A percentile compares a stretch with the other conserved stretches of the same genome.
Evolutionary conservation across 2,888 invertebrate genomes (phyloP).

Genomic region (Eupithecia abbreviata): DNA sequence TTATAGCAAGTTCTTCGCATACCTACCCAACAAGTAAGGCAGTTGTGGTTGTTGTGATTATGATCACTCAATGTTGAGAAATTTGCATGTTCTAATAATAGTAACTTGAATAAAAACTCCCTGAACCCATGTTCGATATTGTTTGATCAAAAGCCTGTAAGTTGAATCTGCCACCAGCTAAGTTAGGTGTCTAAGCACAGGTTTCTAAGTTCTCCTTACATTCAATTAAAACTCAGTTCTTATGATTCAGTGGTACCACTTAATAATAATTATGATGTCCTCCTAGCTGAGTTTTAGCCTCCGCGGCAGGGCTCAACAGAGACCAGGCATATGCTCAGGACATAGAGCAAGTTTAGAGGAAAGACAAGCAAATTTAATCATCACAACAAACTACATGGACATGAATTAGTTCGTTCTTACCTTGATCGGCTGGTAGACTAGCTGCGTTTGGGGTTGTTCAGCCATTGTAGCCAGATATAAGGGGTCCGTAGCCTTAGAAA

Average conservation of each 20-base stretch:
- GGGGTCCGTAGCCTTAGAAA: not conserved
- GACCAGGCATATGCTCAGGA: not conserved
- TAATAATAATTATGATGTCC: not conserved
- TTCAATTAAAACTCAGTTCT: not conserved
- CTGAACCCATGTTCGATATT: not conserved
- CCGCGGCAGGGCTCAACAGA: not conserved
- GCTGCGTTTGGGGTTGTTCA: not conserved
- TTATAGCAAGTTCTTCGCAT: too few species aligned
- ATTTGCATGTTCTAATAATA: not conserved
- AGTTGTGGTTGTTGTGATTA: not conserved
- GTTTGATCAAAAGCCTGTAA: not conserved
- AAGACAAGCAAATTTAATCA: not conserved
- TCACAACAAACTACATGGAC: not conserved
- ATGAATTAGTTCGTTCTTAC: not conserved
- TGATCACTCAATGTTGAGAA: not conserved
- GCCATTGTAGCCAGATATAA: not conserved
- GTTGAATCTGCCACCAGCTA: not conserved
- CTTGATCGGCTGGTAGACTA: not conserved
- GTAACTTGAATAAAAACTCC: not conserved
- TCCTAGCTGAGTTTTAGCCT: not conserved
- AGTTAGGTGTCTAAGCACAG: too few species aligned
- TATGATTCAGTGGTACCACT: not conserved
- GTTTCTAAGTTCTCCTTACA: too few species aligned
- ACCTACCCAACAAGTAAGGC: too few species aligned
- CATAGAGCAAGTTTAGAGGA: not conserved